Percentiles rank a stretch among this genome's conserved stretches.
Conservation (phyloP, 2,888 invertebrate species). For the Ichneumoninae sp. region DNA sequence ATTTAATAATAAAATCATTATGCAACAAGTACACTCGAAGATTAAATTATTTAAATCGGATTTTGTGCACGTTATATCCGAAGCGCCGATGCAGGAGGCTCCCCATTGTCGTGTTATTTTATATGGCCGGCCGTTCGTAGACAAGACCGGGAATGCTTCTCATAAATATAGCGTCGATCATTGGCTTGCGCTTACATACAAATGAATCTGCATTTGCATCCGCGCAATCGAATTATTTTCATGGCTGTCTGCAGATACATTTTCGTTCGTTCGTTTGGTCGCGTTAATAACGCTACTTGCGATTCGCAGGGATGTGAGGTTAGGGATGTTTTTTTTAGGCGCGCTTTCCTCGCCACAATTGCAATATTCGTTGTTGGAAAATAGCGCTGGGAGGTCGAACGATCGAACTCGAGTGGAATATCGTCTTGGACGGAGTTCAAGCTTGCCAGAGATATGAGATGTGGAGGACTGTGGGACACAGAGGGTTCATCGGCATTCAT, state of each 20-base stretch:
- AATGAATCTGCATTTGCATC: constrained; percentile 1
- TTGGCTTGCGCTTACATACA: constrained; percentile 32
- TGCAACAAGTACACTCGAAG: constrained; percentile 71
- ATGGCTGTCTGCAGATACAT: background rate
- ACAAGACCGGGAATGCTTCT: constrained; percentile 56
- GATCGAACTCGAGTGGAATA: constrained; percentile 24
- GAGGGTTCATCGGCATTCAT: constrained; percentile 68
- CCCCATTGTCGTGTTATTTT: constrained; percentile 77
- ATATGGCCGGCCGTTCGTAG: constrained; percentile 71
- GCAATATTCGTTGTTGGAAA: background rate
- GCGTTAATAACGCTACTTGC: no score
- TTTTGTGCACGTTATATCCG: constrained; percentile 72
- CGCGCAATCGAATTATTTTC: background rate
- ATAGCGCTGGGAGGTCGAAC: constrained; percentile 5
- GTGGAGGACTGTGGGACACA: background rate
- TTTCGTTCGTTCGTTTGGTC: background rate
- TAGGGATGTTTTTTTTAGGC: background rate
- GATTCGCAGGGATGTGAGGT: background rate
- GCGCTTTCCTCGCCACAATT: background rate
- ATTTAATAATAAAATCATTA: constrained; percentile 52
- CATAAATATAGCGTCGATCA: constrained; percentile 33
- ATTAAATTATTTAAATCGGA: constrained; percentile 75
- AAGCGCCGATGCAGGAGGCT: constrained; percentile 52
- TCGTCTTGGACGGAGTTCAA: constrained; percentile 64
- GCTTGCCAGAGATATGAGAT: constrained; percentile 40